Conservation (phyloP, 2,113 vertebrate genomes). For the Ammodytes marinus region DNA sequence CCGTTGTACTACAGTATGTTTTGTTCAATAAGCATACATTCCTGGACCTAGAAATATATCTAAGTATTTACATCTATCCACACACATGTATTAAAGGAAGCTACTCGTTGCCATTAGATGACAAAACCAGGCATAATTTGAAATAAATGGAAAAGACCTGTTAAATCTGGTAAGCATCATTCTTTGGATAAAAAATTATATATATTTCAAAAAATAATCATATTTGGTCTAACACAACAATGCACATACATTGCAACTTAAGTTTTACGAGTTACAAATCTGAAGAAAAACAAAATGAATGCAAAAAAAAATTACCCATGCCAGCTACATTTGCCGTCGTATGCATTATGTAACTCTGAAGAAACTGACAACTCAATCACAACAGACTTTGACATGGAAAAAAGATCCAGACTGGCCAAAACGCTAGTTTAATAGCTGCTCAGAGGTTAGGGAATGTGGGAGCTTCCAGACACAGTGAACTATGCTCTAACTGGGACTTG, state of each 20-base stretch:
- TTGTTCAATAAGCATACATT: slow-evolving; percentile 23
- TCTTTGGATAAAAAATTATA: neutral
- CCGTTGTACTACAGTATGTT: neutral
- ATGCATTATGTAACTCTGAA: neutral
- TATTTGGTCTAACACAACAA: neutral
- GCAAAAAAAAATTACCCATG: neutral
- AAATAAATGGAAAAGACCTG: neutral
- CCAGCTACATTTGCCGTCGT: too few relatives aligned
- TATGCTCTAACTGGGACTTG: slow-evolving; percentile 8
- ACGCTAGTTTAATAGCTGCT: neutral
- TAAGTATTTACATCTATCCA: slow-evolving; percentile 25
- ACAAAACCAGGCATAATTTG: neutral
- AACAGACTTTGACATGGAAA: neutral
- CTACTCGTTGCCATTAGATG: neutral
- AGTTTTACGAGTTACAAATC: neutral
- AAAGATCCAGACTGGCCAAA: neutral
- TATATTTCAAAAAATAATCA: slow-evolving; percentile 1
- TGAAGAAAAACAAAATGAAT: neutral
- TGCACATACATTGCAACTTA: neutral
- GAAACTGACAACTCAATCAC: neutral
- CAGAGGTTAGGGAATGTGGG: neutral
- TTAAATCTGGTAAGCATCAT: neutral
- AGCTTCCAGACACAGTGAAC: neutral
- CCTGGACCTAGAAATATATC: neutral
- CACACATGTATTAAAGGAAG: neutral